Evolutionary conservation across 2,113 vertebrate species (phyloP).

Genomic region (Etheostoma cragini): DNA sequence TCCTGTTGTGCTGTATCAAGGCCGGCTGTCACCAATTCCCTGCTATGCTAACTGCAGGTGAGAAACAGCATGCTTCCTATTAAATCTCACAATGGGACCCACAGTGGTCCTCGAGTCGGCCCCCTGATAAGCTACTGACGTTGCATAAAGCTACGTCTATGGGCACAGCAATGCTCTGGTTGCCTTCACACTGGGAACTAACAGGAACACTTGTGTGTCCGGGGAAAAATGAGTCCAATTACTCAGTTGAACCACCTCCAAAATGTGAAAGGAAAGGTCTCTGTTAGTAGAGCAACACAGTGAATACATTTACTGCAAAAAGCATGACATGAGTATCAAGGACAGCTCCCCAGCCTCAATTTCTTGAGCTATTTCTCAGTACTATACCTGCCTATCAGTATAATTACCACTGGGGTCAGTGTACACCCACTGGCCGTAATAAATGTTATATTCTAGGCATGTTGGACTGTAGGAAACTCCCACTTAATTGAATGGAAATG

Average conservation of each 20-base stretch:
- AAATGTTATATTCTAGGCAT: constrained; percentile 20
- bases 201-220: constrained; percentile 20
- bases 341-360: constrained; percentile 12
- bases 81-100: constrained; percentile 50
- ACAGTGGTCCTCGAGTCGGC: background rate
- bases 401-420: constrained; percentile 39
- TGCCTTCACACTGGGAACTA: constrained; percentile 33
- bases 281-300: constrained; percentile 29
- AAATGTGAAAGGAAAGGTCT: constrained; percentile 30
- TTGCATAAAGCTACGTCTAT: constrained; percentile 31
- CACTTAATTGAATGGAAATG: constrained; percentile 15
- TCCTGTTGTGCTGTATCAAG: constrained; percentile 35
- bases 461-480: constrained; percentile 34
- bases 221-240: constrained; percentile 45
- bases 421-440: constrained; percentile 19
- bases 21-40: constrained; percentile 5
- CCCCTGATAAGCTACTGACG: constrained; percentile 20
- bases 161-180: constrained; percentile 22
- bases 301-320: constrained; percentile 8
- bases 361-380: constrained; percentile 28
- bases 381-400: constrained; percentile 27
- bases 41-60: constrained; percentile 50
- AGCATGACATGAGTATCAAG: constrained; percentile 5
- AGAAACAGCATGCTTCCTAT: constrained; percentile 51
- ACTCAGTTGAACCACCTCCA: constrained; percentile 44